A percentile compares a stretch with the other conserved stretches of the same genome.
These are phyloP conservation scores for Cryptosula pallasiana DNA, from an alignment of 2,888 invertebrate genomes.

Conservation along the genomic window DNA sequence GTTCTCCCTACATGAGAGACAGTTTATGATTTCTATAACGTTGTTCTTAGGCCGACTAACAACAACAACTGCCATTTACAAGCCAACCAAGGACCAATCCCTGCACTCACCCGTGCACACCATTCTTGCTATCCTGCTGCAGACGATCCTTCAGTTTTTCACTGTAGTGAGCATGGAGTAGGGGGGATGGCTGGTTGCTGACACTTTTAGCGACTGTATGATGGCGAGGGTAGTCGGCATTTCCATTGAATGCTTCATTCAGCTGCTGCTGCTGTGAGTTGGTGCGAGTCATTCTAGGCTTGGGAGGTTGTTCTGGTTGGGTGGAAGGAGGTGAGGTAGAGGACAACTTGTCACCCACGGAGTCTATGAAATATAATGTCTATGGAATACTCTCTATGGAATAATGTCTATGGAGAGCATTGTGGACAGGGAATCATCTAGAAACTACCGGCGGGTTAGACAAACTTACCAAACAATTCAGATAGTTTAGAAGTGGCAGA, in stretches of 20 bases:
- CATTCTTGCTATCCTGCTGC: not conserved
- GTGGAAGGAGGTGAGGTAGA: not conserved
- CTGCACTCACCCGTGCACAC: not conserved
- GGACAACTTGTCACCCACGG: not conserved
- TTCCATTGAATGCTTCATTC: not conserved
- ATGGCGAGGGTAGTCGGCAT: not conserved
- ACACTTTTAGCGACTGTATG: not conserved
- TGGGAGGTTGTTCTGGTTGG: not conserved
- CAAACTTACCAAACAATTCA: conserved; percentile 82
- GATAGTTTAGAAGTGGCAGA: conserved; percentile 85
- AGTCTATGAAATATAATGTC: not conserved
- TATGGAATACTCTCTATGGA: no score
- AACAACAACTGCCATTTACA: no score
- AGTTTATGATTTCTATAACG: no score
- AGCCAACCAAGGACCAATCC: no score
- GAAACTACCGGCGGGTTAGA: no score
- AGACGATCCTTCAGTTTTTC: conserved; percentile 8
- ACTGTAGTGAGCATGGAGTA: not conserved
- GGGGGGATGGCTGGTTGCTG: not conserved
- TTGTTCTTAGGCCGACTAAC: no score
- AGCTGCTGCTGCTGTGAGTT: not conserved
- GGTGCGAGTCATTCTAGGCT: not conserved
- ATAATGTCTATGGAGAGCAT: no score
- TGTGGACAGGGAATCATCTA: not conserved
- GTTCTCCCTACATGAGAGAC: conserved; percentile 63